Percentiles rank a stretch among this genome's conserved stretches.
Conservation (phyloP, 2,888 invertebrate genomes). For the Myopa testacea region DNA sequence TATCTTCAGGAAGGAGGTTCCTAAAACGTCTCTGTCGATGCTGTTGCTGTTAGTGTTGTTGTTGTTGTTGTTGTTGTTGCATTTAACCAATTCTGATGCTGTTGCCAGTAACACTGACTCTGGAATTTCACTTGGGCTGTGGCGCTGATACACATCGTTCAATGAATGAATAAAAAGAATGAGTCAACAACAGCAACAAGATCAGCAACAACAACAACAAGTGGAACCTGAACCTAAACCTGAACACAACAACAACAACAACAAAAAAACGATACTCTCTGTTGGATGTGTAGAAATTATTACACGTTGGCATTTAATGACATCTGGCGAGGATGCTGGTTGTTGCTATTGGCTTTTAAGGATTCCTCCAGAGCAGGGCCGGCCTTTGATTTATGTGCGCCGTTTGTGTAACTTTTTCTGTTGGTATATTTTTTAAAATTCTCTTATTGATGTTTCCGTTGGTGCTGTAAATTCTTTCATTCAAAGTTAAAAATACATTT, state of each 20-base stretch:
- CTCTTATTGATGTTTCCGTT: background rate
- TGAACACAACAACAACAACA: background rate
- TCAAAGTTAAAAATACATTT: conserved; percentile 21
- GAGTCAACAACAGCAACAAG: background rate
- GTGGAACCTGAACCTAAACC: background rate
- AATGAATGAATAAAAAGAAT: conserved; percentile 30
- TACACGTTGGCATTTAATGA: conserved; percentile 44
- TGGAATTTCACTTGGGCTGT: conserved; percentile 38
- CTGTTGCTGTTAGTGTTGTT: background rate
- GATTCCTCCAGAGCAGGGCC: background rate
- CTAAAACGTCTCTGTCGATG: conserved; percentile 1
- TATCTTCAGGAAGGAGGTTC: conserved; percentile 8
- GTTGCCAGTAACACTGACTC: background rate
- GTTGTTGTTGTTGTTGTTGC: conserved; percentile 4
- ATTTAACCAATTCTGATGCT: background rate
- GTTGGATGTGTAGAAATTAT: conserved; percentile 37
- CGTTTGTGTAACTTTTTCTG: background rate
- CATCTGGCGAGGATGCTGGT: conserved; percentile 31
- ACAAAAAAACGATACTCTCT: background rate
- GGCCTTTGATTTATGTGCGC: conserved; percentile 40
- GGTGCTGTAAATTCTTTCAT: background rate
- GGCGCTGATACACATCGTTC: conserved; percentile 39
- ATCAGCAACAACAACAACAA: conserved; percentile 12
- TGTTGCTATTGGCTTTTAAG: conserved; percentile 20
- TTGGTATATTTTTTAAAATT: background rate